Evolutionary conservation across 2,888 invertebrate species (phyloP), one percentile per base, ranked within the genome.

Genomic region (Orthosia incerta): DNA sequence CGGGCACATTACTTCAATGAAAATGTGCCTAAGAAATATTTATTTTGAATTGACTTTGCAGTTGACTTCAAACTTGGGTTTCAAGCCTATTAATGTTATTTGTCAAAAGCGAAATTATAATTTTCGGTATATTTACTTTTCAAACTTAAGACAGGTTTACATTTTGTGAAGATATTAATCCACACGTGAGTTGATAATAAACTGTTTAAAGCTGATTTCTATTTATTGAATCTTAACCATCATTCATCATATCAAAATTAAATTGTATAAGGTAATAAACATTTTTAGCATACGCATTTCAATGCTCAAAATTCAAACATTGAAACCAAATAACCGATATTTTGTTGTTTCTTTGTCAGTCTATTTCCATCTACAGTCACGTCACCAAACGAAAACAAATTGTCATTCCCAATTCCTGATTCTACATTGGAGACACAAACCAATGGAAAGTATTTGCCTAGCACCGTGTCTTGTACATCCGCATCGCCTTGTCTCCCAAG

Each of bases 1-100:
- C 71, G 56, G 71, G 63, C 74, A 72, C 65, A 71, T 76, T 61
- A 59, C 76, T 68, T 78, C 71, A 71, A 66, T 80, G 65, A 71
- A 77, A 77, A 84, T 71, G 59, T 76, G 55, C 56, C 66, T 48
- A 71, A 76, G 71, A 66, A 68, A 82, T 53, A 74, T 62, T 73
- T 71, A 23, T 77, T 70, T 82, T 70, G 55, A 53, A 60, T 67
- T 64, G n/a, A 45, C 53, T 60, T 71, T 39, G 55, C 53, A 61
- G 12, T 63, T 3, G 55, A 50, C 31, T 59, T 55, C 26, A 50
- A 65, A 48, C 18, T 59, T n/a, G n/a, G n/a, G n/a, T n/a, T 31
- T 3, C 45, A 75, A 68, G 7, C 3, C 20, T 18, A n/a, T 61
- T 72, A 68, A 70, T 63, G 57, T 57, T 31, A 16, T 71, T 76